Conservation (phyloP, 2,888 invertebrate genomes). For the Cylloceria caligata region DNA sequence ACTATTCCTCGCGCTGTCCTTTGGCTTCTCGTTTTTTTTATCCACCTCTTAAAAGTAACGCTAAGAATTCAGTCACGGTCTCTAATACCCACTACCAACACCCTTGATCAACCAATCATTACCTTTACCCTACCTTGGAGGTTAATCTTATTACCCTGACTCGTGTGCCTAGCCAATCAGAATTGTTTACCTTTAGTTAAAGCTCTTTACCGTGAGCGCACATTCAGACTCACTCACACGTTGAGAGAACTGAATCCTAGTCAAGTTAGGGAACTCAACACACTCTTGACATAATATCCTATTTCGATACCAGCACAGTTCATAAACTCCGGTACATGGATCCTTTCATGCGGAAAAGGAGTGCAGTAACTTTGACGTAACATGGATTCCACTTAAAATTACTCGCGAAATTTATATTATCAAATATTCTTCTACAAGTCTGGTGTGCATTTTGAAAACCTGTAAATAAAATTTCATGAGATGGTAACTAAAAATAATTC, state of each 20-base stretch:
- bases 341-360: too few species aligned
- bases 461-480: too few species aligned
- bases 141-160: constrained; percentile 15
- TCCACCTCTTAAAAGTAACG: background rate
- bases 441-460: too few species aligned
- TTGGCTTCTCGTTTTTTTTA: background rate
- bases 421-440: too few species aligned
- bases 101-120: background rate
- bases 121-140: constrained; percentile 5
- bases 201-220: constrained; percentile 1
- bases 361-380: too few species aligned
- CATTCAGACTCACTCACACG: too few species aligned
- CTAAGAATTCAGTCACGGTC: background rate
- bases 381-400: too few species aligned
- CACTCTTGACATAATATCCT: background rate
- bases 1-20: background rate
- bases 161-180: constrained; percentile 23
- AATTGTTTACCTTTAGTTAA: constrained; percentile 9
- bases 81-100: background rate
- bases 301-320: background rate
- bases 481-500: too few species aligned
- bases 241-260: too few species aligned
- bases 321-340: too few species aligned
- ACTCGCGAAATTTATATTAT: too few species aligned
- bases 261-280: background rate